Evolutionary conservation across 1,140 invertebrate species (phyloP), one percentile per base, ranked within the genome.

Genomic region (Homalodisca vitripennis): DNA sequence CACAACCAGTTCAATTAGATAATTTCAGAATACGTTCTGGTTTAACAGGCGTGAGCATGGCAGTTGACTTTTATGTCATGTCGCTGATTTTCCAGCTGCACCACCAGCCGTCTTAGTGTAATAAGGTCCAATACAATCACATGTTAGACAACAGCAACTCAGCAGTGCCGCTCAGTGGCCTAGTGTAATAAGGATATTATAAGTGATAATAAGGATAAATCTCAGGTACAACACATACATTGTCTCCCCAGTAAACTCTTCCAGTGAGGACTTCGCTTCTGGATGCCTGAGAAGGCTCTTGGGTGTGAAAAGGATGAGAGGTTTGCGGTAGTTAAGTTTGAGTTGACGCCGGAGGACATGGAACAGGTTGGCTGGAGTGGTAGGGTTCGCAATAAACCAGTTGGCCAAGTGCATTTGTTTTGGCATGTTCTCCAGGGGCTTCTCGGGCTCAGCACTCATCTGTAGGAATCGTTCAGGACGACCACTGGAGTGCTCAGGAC

Each of bases 281-380:
- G 92, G 83, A 55, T 92, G 83, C 26, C 97, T 87, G 20, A 99
- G 82, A 24, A 99, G 79, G 1, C 89, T 85, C 83, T 99, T 99
- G 1, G 97, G 97, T 0, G 91, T 85, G 20, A 92, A 87, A 1
- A 99, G 83, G 48, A 99, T 84, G 27, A 98, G 78, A 0, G 97
- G 97, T 77, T 98, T 98, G 62, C 96, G 84, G 79, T 91, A 98
- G 78, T 95, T 90, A 71, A 94, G 82, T 0, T 95, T 71, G 73
- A 92, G 92, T 85, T 99, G 97, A 83, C 94, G 85, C 62, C 98
- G 85, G 29, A 99, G 81, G 6, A 98, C 80, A 84, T 99, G 98
- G 79, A 98, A 99, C 79, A 98, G 98, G 79, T 99, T 96, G 3
- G 97, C 94, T 2, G 97, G 92, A 3, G 96, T 99, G 14, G 95